Evolutionary conservation across 2,113 vertebrate species (phyloP).

Genomic region (Motacilla tschutschensis): DNA sequence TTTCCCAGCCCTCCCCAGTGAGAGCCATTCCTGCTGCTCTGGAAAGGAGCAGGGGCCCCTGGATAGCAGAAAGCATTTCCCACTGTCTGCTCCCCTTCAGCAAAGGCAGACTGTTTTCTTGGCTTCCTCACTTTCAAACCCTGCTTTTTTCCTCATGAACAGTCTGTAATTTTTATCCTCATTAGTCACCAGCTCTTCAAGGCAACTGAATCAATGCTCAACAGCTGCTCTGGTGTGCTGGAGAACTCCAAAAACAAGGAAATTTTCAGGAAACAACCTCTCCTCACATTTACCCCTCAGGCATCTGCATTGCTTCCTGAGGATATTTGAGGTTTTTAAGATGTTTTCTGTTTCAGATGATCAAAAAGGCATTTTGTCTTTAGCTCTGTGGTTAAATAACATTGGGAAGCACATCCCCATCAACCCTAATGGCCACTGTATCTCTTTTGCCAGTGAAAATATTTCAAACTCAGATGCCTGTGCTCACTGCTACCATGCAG

Average conservation of each 20-base stretch:
- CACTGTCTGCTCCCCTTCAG: neutral
- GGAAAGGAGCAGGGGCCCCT: neutral
- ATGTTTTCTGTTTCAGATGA: neutral
- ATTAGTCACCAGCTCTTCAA: conserved; percentile 39
- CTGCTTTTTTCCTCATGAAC: neutral
- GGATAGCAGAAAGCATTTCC: neutral
- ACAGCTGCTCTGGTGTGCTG: neutral
- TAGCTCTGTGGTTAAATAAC: neutral
- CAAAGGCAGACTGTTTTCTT: neutral
- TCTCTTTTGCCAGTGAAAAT: neutral
- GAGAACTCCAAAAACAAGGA: neutral
- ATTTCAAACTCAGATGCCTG: neutral
- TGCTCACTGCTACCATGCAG: neutral
- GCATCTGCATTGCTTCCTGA: neutral
- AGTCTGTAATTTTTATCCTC: conserved; percentile 11
- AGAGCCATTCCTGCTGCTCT: neutral
- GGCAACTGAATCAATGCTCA: conserved; percentile 2
- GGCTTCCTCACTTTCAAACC: neutral
- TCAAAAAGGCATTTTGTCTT: neutral
- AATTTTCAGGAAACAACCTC: neutral
- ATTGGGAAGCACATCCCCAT: neutral
- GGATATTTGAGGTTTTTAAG: neutral
- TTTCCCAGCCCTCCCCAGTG: neutral
- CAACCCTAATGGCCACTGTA: neutral
- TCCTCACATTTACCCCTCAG: neutral